A percentile compares a stretch with the other conserved stretches of the same genome.
phyloP scores from a whole-genome alignment of 1,140 invertebrate species.

The Limonius californicus region DNA sequence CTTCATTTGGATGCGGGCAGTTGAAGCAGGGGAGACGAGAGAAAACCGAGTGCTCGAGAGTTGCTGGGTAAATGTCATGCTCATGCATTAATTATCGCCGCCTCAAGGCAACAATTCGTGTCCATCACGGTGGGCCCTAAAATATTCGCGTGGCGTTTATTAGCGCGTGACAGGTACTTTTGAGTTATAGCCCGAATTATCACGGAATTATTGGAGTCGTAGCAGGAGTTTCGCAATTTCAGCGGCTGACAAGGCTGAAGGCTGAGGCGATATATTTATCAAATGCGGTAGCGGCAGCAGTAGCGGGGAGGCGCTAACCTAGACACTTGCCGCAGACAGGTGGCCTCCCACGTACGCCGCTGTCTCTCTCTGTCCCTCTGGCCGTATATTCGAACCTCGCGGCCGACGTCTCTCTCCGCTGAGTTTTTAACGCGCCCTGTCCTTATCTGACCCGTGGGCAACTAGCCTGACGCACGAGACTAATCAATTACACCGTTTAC shows the following conservation, averaged over 20 bases:
- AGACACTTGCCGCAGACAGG: slow-evolving; percentile 47
- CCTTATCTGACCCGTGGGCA: slow-evolving; percentile 26
- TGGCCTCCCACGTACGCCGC: slow-evolving; percentile 40
- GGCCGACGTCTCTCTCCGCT: not conserved
- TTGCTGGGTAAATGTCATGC: not conserved
- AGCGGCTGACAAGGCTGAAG: slow-evolving; percentile 18
- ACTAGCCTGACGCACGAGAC: slow-evolving; percentile 21
- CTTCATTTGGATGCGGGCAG: no score
- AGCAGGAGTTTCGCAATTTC: slow-evolving; percentile 17
- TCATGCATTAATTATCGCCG: not conserved
- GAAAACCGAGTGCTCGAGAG: not conserved
- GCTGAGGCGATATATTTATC: slow-evolving; percentile 34
- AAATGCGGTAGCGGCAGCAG: slow-evolving; percentile 25
- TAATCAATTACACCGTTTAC: slow-evolving; percentile 24
- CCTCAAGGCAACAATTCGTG: not conserved
- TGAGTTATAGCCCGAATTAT: slow-evolving; percentile 1
- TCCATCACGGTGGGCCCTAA: not conserved
- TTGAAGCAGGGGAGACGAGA: no score
- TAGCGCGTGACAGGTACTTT: slow-evolving; percentile 1
- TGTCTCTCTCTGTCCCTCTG: not conserved
- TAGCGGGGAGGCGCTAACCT: slow-evolving; percentile 36
- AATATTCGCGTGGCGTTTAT: not conserved
- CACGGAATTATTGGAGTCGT: not conserved
- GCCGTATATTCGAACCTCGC: not conserved
- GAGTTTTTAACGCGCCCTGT: slow-evolving; percentile 7